phyloP scores from a whole-genome alignment of 2,797 vertebrate genomes.

The Sciurus carolinensis region DNA sequence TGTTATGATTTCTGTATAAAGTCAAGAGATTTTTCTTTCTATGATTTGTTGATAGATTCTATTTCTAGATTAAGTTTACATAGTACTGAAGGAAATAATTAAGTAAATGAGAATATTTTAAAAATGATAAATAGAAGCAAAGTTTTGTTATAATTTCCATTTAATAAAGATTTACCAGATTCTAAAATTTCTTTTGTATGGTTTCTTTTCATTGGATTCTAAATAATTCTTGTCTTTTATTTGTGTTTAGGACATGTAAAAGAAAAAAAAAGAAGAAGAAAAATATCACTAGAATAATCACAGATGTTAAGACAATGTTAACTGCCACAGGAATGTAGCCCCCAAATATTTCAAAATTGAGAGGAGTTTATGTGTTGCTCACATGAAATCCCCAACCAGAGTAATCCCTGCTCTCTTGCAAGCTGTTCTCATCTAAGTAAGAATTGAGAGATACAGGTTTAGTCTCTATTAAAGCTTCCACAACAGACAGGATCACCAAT shows the following conservation, averaged over 20 bases:
- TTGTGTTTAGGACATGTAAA: neutral
- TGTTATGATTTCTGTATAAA: neutral
- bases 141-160: conserved; percentile 4
- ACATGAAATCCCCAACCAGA: neutral
- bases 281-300: neutral
- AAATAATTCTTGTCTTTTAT: neutral
- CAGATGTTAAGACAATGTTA: neutral
- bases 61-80: neutral
- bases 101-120: neutral
- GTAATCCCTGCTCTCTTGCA: neutral
- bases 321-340: neutral
- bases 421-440: neutral
- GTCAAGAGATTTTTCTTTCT: neutral
- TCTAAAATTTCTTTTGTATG: neutral
- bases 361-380: neutral
- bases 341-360: neutral
- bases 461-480: neutral
- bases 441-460: neutral
- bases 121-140: neutral
- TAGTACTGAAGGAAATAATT: neutral
- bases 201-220: neutral
- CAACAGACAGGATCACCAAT: neutral
- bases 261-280: neutral
- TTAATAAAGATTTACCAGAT: neutral
- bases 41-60: neutral